These are phyloP conservation scores for Sardina pilchardus DNA, from an alignment of 2,113 vertebrate genomes.

Conservation along the genomic window DNA sequence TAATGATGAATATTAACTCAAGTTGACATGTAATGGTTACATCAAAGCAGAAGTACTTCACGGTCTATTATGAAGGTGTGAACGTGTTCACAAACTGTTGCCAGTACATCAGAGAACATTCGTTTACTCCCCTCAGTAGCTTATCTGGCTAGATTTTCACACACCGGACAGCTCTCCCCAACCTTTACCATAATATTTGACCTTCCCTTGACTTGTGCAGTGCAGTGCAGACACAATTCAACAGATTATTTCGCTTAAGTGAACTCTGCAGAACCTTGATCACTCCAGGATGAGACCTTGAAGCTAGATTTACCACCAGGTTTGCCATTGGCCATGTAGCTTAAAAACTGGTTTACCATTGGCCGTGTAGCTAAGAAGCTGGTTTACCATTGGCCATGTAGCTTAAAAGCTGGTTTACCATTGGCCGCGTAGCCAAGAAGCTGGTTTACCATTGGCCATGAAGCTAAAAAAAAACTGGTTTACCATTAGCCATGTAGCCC, in stretches of 20 bases:
- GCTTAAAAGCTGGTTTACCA: too few species aligned
- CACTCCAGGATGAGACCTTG: background rate
- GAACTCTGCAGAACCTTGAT: background rate
- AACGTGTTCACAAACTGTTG: background rate
- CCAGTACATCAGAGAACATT: too few species aligned
- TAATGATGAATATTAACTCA: too few species aligned
- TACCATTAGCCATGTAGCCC: conserved; percentile 96
- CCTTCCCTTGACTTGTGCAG: too few species aligned
- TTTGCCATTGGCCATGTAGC: conserved; percentile 94
- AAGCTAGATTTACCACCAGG: too few species aligned
- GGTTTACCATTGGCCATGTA: too few species aligned
- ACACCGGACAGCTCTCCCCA: too few species aligned
- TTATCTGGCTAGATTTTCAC: background rate
- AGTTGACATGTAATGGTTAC: background rate
- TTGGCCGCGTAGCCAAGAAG: background rate
- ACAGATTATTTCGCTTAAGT: too few species aligned
- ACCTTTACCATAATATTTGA: too few species aligned
- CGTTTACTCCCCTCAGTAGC: too few species aligned
- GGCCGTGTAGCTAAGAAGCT: conserved; percentile 79
- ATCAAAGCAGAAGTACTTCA: background rate
- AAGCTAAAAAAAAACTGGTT: conserved; percentile 3
- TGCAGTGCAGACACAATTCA: too few species aligned
- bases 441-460: background rate
- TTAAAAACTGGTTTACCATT: conserved; percentile 78
- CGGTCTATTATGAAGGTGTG: background rate